A percentile compares a stretch with the other conserved stretches of the same genome.
Evolutionary conservation across 1,140 invertebrate species (phyloP).

Genomic region (Telenomus remus): DNA sequence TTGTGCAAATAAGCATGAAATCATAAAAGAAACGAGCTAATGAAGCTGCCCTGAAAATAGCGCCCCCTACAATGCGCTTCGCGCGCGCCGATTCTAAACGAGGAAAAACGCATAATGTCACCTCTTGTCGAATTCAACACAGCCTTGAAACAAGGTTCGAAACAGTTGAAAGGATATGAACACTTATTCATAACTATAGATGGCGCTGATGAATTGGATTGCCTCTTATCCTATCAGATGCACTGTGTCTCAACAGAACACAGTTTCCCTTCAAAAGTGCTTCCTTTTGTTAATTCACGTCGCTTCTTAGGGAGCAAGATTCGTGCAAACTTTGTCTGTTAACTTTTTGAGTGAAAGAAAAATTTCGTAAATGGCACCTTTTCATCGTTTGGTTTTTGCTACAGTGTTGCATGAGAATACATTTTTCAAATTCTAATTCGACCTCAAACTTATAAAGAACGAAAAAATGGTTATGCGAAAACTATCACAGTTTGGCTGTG

Average conservation of each 20-base stretch:
- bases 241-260: conserved; percentile 7
- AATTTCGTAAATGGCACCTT: too few relatives aligned
- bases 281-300: conserved; percentile 22
- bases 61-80: conserved; percentile 38
- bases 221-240: conserved; percentile 4
- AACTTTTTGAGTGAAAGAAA: too few relatives aligned
- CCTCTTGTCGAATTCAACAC: too few relatives aligned
- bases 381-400: neutral
- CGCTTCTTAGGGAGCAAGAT: neutral
- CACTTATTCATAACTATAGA: neutral
- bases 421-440: too few relatives aligned
- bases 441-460: too few relatives aligned
- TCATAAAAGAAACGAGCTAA: conserved; percentile 60
- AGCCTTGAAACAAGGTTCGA: too few relatives aligned
- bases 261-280: conserved; percentile 11
- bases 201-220: conserved; percentile 26
- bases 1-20: conserved; percentile 53
- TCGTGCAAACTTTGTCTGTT: neutral
- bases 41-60: conserved; percentile 58
- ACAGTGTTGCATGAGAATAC: conserved; percentile 22
- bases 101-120: too few relatives aligned
- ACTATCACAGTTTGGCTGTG: conserved; percentile 23
- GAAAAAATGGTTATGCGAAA: conserved; percentile 2
- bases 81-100: conserved; percentile 4
- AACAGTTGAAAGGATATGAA: too few relatives aligned